Conservation (phyloP, 1,140 invertebrate genomes). For the Temnothorax curvispinosus region DNA sequence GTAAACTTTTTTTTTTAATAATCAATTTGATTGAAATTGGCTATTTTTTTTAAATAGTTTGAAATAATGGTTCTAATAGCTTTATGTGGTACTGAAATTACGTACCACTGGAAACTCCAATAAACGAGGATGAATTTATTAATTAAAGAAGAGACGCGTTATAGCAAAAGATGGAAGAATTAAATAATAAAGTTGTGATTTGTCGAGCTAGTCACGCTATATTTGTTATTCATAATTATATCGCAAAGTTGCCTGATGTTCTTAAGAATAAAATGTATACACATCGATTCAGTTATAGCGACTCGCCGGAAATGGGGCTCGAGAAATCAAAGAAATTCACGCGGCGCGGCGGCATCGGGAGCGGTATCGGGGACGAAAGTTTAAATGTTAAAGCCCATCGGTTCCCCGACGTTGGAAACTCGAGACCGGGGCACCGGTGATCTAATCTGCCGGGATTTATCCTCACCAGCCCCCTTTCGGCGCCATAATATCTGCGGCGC, state of each 20-base stretch:
- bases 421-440: constrained; percentile 68
- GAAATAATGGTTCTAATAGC: not conserved
- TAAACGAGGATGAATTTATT: not conserved
- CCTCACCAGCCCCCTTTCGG: constrained; percentile 77
- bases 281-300: not conserved
- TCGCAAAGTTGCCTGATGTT: not conserved
- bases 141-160: not conserved
- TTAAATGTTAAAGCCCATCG: constrained; percentile 67
- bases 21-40: not conserved
- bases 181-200: not conserved
- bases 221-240: not conserved
- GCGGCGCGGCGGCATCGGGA: constrained; percentile 39
- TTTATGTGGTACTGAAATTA: not conserved
- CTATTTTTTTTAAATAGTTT: not conserved
- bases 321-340: constrained; percentile 26
- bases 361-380: constrained; percentile 51
- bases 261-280: not conserved
- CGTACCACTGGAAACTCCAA: not conserved
- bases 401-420: constrained; percentile 69
- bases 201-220: not conserved
- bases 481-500: constrained; percentile 79
- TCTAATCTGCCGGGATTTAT: constrained; percentile 80
- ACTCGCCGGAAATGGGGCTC: not conserved
- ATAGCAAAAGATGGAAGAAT: not conserved
- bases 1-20: not conserved